phyloP scores from a whole-genome alignment of 2,888 invertebrate genomes.

The Ellobium chinense region DNA sequence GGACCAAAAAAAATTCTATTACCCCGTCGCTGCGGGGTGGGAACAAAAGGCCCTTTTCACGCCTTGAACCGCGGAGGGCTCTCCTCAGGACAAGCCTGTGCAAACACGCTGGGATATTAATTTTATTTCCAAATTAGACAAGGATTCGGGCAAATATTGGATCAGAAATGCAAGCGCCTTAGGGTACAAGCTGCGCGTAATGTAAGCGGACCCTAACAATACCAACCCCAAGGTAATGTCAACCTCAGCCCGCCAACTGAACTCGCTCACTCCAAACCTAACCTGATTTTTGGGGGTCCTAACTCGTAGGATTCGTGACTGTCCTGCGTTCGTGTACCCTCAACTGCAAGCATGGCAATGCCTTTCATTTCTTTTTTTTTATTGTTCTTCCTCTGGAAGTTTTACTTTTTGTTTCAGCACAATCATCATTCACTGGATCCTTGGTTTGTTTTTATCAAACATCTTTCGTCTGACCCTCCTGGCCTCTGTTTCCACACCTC shows the following conservation, averaged over 20 bases:
- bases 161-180: conserved; percentile 44
- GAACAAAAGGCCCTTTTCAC: conserved; percentile 40
- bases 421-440: too few species aligned
- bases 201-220: background rate
- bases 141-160: conserved; percentile 41
- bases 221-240: background rate
- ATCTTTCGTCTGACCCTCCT: too few species aligned
- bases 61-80: conserved; percentile 26
- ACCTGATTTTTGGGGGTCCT: background rate
- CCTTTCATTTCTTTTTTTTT: background rate
- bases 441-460: too few species aligned
- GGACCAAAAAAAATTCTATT: conserved; percentile 36
- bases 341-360: background rate
- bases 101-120: conserved; percentile 43
- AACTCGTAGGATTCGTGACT: background rate
- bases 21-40: background rate
- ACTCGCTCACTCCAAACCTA: background rate
- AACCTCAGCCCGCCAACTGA: background rate
- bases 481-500: too few species aligned
- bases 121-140: conserved; percentile 47
- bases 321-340: background rate
- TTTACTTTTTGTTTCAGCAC: too few species aligned
- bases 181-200: background rate
- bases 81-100: conserved; percentile 29
- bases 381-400: too few species aligned